A percentile compares a stretch with the other conserved stretches of the same genome.
Conservation (phyloP, 92 coral and sea anemone species). For the Actinernus sp. region DNA sequence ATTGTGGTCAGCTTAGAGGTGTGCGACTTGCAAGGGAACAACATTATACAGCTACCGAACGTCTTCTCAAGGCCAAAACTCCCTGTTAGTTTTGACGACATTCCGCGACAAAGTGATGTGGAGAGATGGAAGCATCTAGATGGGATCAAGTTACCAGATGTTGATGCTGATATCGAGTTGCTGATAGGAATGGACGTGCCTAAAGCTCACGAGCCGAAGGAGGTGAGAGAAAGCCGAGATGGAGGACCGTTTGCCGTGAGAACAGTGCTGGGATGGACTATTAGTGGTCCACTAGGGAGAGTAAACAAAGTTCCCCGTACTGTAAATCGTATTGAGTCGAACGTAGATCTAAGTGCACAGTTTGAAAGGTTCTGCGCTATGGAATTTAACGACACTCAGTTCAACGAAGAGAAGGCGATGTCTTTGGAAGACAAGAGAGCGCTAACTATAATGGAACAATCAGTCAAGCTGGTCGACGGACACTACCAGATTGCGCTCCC, state of each 20-base stretch:
- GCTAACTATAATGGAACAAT: slow-evolving; percentile 6
- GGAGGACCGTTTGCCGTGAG: slow-evolving; percentile 49
- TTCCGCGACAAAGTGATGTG: slow-evolving; percentile 57
- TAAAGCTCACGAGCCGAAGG: slow-evolving; percentile 47
- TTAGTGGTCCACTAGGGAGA: slow-evolving; percentile 62
- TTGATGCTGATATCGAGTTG: slow-evolving; percentile 36
- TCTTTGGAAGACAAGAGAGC: slow-evolving; percentile 49
- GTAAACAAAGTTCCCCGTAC: not conserved
- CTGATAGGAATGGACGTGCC: slow-evolving; percentile 60
- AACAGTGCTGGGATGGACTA: slow-evolving; percentile 60
- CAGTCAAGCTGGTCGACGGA: slow-evolving; percentile 21
- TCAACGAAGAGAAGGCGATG: slow-evolving; percentile 5
- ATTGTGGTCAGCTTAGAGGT: slow-evolving; percentile 39
- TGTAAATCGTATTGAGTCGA: slow-evolving; percentile 18
- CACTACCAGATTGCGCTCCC: slow-evolving; percentile 61
- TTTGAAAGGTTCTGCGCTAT: slow-evolving; percentile 33
- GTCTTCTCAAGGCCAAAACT: slow-evolving; percentile 38
- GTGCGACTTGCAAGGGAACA: slow-evolving; percentile 36
- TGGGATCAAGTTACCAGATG: slow-evolving; percentile 17
- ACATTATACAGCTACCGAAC: slow-evolving; percentile 37
- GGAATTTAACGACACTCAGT: slow-evolving; percentile 52
- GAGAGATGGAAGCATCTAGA: slow-evolving; percentile 62
- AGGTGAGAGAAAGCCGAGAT: no score
- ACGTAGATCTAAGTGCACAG: slow-evolving; percentile 15
- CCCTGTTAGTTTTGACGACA: slow-evolving; percentile 16